Base-by-base conservation (phyloP, 2,888 invertebrate species). In the Trypoxylon attenuatum region DNA sequence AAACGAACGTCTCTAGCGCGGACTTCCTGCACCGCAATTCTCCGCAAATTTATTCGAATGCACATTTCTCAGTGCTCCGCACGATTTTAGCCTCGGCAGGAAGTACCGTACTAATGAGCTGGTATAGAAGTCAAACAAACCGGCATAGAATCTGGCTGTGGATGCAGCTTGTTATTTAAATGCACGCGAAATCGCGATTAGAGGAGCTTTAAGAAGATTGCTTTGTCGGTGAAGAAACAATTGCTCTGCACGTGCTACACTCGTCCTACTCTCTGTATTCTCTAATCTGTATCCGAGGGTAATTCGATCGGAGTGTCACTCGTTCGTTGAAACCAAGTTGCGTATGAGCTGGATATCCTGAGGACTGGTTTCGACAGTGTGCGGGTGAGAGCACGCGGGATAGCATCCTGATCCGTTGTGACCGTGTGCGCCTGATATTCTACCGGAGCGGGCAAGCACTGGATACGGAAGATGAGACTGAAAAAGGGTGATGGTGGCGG, bases 21-120 rank as follows among this genome's bases (percentile, higher is more conserved):
- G 69, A 76, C 76, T 72, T 73, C 71, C 68, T 42, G 56, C 45
- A 13, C 38, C n/a, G 23, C 27, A 4, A 43, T 27, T 13, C 47
- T 22, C 39, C 45, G 60, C 54, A 57, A 75, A 78, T 75, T 78
- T 74, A 72, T 79, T 69, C 50, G 19, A 38, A 23, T 51, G 42
- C 47, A 42, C 63, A 38, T 46, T 41, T 27, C 27, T 23, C 41
- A 55, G 39, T 59, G 50, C 52, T 56, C 16, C 52, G 59, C 53
- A 51, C 67, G 75, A 71, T 71, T 63, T 33, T 51, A 67, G 52
- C 43, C 56, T 43, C 49, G 46, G 54, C 21, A 38, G 43, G 27
- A 38, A 16, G n/a, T n/a, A n/a, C n/a, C 16, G 33, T 39, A 23
- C 25, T 29, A 23, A 49, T n/a, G 13, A 42, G 69, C 51, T 57